Percentiles rank a stretch among this genome's conserved stretches.
Conservation (phyloP, 2,797 vertebrate genomes). For the Ctenopoma multispine region DNA sequence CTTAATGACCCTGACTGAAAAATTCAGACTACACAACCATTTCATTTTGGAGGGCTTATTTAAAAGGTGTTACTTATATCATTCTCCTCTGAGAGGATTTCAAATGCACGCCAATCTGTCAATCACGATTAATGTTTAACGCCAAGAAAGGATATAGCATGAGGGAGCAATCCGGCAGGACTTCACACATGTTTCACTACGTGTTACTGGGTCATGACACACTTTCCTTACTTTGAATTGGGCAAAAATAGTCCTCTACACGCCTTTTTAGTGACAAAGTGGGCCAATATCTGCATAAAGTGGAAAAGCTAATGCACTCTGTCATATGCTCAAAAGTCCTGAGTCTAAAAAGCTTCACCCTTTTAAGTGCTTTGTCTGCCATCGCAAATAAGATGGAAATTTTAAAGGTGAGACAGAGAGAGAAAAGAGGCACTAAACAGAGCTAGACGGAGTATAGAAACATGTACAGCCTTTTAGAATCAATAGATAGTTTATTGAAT, state of each 20-base stretch:
- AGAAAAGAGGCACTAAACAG: constrained; percentile 40
- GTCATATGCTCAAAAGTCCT: constrained; percentile 74
- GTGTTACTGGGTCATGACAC: constrained; percentile 83
- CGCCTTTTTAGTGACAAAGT: constrained; percentile 76
- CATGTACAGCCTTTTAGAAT: constrained; percentile 61
- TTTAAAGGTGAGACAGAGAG: constrained; percentile 43
- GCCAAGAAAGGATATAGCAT: constrained; percentile 57
- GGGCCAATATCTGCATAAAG: constrained; percentile 82
- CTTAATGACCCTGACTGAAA: constrained; percentile 69
- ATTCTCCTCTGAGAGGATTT: constrained; percentile 73
- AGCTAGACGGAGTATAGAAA: constrained; percentile 46
- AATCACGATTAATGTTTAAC: constrained; percentile 73
- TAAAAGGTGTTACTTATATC: constrained; percentile 68
- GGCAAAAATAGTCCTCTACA: constrained; percentile 78
- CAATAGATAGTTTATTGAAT: constrained; percentile 78
- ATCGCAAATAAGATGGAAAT: constrained; percentile 68
- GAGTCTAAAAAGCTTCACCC: constrained; percentile 68
- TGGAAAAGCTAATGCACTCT: constrained; percentile 74
- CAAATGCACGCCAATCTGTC: constrained; percentile 73
- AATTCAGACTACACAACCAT: constrained; percentile 53
- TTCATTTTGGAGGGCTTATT: constrained; percentile 71
- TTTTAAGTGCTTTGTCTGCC: constrained; percentile 78
- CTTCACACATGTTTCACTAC: constrained; percentile 76
- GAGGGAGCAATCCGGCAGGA: constrained; percentile 69
- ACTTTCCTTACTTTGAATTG: constrained; percentile 79